phyloP scores from a whole-genome alignment of 2,797 vertebrate species.

The Pygocentrus nattereri region DNA sequence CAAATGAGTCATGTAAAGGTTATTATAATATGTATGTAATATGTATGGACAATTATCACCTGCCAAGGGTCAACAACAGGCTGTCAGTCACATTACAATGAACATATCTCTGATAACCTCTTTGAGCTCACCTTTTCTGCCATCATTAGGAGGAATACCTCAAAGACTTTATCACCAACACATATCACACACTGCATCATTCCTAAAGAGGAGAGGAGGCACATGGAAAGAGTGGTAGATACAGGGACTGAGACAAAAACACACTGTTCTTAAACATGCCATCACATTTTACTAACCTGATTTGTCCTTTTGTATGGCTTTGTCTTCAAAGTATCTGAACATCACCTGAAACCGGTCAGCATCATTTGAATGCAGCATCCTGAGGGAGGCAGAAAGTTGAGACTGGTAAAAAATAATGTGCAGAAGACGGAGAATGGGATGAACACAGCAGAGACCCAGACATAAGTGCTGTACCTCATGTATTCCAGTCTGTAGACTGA shows the following conservation, averaged over 20 bases:
- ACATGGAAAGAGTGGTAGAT: not conserved
- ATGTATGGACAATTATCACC: not conserved
- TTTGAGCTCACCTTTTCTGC: conserved; percentile 88
- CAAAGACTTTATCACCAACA: conserved; percentile 96
- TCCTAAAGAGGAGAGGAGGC: conserved; percentile 72
- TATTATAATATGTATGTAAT: no score
- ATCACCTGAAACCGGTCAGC: conserved; percentile 95
- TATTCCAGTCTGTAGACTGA: conserved; percentile 96
- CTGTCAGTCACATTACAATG: not conserved
- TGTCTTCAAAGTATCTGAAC: conserved; percentile 96
- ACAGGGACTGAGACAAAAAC: not conserved
- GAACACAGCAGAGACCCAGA: not conserved
- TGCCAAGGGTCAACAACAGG: not conserved
- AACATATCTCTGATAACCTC: not conserved
- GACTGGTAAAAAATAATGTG: not conserved
- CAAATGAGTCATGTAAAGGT: no score
- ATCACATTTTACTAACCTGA: conserved; percentile 77
- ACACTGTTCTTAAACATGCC: not conserved
- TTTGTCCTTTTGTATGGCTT: conserved; percentile 96
- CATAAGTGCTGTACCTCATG: conserved; percentile 86
- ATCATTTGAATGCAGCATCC: conserved; percentile 89
- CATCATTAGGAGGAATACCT: conserved; percentile 97
- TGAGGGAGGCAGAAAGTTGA: conserved; percentile 55
- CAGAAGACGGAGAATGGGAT: no score
- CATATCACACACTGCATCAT: conserved; percentile 98